A percentile compares a stretch with the other conserved stretches of the same genome.
These are phyloP conservation scores for Irena cyanogastra DNA, from an alignment of 2,113 vertebrate species.

Conservation along the genomic window DNA sequence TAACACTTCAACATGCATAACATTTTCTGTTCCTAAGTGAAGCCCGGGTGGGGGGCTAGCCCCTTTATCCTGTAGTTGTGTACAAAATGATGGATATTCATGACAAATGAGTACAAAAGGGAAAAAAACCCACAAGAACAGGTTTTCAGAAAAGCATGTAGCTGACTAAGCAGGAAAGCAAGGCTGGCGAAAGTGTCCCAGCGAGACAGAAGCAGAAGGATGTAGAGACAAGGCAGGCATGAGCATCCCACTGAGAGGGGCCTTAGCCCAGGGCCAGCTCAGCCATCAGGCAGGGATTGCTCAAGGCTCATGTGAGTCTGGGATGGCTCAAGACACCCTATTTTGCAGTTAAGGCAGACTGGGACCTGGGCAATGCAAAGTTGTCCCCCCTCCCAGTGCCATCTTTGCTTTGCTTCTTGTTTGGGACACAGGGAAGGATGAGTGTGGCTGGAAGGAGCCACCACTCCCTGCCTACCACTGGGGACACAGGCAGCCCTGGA, in stretches of 20 bases:
- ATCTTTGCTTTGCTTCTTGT: not conserved
- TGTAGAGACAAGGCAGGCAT: not conserved
- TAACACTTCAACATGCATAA: slow-evolving; percentile 66
- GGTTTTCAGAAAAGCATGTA: not conserved
- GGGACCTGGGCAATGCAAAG: not conserved
- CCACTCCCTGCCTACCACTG: not conserved
- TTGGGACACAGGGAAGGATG: not conserved
- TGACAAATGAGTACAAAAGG: slow-evolving; percentile 16
- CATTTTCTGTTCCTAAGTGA: slow-evolving; percentile 24
- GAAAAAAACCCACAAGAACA: not conserved
- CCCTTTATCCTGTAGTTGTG: not conserved
- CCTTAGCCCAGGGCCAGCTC: not conserved
- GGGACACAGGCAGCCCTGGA: not conserved
- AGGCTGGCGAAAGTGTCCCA: not conserved
- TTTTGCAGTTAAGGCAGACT: not conserved
- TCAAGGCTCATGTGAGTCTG: not conserved
- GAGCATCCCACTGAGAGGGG: not conserved
- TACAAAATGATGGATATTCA: slow-evolving; percentile 32
- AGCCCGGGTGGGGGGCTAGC: not conserved
- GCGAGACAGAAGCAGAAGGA: not conserved
- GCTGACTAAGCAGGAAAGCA: not conserved
- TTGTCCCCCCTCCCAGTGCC: not conserved
- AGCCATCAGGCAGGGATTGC: not conserved
- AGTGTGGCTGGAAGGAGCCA: not conserved
- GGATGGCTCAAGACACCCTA: not conserved